A percentile compares a stretch with the other conserved stretches of the same genome.
These are phyloP conservation scores for Mactra quadrangularis DNA, from an alignment of 1,140 invertebrate species.

Conservation along the genomic window DNA sequence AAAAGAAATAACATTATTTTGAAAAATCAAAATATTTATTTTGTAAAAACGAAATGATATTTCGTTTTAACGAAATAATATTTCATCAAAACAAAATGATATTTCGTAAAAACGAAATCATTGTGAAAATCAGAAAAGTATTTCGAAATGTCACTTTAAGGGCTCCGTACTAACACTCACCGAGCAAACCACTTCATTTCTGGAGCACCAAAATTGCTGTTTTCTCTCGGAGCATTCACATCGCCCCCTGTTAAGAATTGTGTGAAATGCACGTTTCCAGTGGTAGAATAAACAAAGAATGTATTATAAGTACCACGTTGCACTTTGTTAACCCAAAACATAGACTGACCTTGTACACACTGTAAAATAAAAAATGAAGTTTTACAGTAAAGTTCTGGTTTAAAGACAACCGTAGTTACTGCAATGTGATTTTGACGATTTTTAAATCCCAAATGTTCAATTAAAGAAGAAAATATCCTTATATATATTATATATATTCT, in stretches of 20 bases:
- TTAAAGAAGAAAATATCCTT: no score
- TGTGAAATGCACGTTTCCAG: not conserved
- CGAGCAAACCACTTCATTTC: constrained; percentile 22
- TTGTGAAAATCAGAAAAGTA: no score
- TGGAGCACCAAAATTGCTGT: not conserved
- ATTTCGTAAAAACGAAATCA: no score
- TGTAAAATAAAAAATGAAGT: not conserved
- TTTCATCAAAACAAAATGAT: no score
- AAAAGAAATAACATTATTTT: no score
- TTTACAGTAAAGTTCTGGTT: not conserved
- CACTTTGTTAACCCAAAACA: not conserved
- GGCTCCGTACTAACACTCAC: no score
- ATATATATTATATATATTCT: no score
- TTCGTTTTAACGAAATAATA: no score
- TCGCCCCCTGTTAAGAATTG: not conserved
- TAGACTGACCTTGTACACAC: not conserved
- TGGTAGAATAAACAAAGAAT: not conserved
- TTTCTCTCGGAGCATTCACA: not conserved
- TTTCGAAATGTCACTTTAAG: no score
- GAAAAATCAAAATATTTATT: no score
- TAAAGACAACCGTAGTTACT: not conserved
- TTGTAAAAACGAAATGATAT: no score
- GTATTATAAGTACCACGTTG: not conserved
- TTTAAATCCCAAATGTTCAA: no score
- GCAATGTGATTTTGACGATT: not conserved